phyloP scores from a whole-genome alignment of 2,113 vertebrate genomes.

The Xyliphius kryptos region DNA sequence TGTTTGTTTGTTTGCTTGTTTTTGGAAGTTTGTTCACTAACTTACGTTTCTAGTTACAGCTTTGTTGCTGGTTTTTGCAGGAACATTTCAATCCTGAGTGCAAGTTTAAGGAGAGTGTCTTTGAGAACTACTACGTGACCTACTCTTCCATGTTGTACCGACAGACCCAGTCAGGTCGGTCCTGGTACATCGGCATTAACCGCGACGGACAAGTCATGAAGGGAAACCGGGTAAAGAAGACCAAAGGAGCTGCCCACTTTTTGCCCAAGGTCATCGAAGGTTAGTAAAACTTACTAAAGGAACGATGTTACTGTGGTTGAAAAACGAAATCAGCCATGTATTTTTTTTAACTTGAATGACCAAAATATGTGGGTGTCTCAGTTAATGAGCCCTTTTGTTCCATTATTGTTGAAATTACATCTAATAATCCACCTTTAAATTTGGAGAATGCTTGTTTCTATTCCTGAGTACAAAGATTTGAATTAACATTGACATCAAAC shows the following conservation, averaged over 20 bases:
- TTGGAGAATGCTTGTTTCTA: too few relatives aligned
- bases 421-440: too few relatives aligned
- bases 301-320: too few relatives aligned
- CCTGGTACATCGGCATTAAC: conserved; percentile 86
- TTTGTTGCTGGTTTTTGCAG: conserved; percentile 50
- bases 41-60: too few relatives aligned
- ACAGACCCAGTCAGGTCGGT: conserved; percentile 79
- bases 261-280: conserved; percentile 87
- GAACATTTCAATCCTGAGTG: conserved; percentile 85
- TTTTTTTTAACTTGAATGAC: too few relatives aligned
- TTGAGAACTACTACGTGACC: conserved; percentile 90
- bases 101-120: conserved; percentile 89
- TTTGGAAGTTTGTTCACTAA: too few relatives aligned
- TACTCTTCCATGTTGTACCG: conserved; percentile 87
- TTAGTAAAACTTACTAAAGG: conserved; percentile 52
- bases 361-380: too few relatives aligned
- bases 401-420: too few relatives aligned
- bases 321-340: too few relatives aligned
- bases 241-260: conserved; percentile 82
- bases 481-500: too few relatives aligned
- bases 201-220: conserved; percentile 80
- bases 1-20: conserved; percentile 13
- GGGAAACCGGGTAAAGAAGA: conserved; percentile 85
- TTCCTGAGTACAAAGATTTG: too few relatives aligned
- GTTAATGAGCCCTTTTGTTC: too few relatives aligned